Evolutionary conservation across 1,140 invertebrate genomes (phyloP), one percentile per base, ranked within the genome.

Genomic region (Steinernema khuongi): DNA sequence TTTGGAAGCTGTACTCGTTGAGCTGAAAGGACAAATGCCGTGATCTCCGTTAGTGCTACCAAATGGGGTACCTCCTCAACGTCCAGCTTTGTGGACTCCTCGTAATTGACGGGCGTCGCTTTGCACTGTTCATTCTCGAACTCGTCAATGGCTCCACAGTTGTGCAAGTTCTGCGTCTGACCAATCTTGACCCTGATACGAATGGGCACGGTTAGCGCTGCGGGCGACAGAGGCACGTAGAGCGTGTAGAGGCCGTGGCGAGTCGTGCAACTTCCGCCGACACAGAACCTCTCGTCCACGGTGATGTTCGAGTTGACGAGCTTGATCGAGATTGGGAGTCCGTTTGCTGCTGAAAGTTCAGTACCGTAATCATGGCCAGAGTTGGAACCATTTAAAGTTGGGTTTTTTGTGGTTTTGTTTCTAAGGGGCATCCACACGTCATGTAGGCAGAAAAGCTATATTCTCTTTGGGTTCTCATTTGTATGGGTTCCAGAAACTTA

Each of bases 151-250:
- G 4, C 7, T 17, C 31, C 30, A 31, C 67, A 74, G 73, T 74
- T 66, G 7, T 72, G 68, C 70, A 70, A 30, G 74, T 33, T 72
- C 71, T 31, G 7, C 19, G n/a, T 32, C 30, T 73, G 71, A 66
- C 19, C 80, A 73, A 75, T 84, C 82, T 26, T 79, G 30, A 84
- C 76, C 44, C 71, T 36, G n/a, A 84, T 31, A 31, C 75, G 67
- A n/a, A 84, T 1, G 0, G 80, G 75, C 41, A 79, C 72, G 22
- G 82, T 85, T 14, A 81, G 77, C 44, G 84, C 69, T 41, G 78
- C 76, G n/a, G 77, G 71, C n/a, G 80, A 79, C 4, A 84, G 73
- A n/a, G 83, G 83, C 18, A 84, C 68, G 71, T 79, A 85, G 19
- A 84, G 70, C 72, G 80, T 80, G 79, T 78, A 84, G n/a, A 70